These are phyloP conservation scores for Acrossocheilus wenchowensis DNA, from an alignment of 2,797 vertebrate genomes.

Conservation along the genomic window DNA sequence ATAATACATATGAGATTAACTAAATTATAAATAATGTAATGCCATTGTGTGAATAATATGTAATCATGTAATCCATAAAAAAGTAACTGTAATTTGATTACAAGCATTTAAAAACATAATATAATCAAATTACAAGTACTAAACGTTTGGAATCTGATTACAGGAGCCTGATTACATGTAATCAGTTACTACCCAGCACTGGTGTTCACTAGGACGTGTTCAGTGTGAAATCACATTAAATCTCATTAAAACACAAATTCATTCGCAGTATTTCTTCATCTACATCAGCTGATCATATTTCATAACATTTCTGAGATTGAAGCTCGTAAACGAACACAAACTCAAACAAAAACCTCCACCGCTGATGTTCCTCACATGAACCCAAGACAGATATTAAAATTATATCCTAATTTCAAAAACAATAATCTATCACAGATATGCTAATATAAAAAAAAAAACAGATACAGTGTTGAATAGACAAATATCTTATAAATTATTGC, in stretches of 20 bases:
- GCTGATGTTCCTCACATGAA: neutral
- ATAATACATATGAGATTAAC: too few relatives aligned
- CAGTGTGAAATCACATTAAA: neutral
- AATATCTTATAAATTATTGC: constrained; percentile 61
- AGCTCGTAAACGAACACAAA: neutral
- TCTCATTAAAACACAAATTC: neutral
- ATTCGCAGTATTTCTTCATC: neutral
- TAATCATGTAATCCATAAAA: neutral
- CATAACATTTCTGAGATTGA: neutral
- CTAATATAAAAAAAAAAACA: constrained; percentile 26
- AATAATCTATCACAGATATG: neutral
- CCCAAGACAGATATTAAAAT: neutral
- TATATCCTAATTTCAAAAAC: neutral
- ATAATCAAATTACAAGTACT: too few relatives aligned
- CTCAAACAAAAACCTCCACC: neutral
- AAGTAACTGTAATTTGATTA: neutral
- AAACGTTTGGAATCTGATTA: neutral
- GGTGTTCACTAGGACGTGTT: neutral
- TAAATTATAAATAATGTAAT: too few relatives aligned
- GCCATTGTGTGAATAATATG: too few relatives aligned
- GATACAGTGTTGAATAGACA: neutral
- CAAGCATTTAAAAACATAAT: neutral
- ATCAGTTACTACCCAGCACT: neutral
- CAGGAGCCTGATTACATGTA: neutral
- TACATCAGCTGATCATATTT: neutral